Evolutionary conservation across 1,140 invertebrate species (phyloP), one percentile per base, ranked within the genome.

Genomic region (Gonatopus flavifemur): DNA sequence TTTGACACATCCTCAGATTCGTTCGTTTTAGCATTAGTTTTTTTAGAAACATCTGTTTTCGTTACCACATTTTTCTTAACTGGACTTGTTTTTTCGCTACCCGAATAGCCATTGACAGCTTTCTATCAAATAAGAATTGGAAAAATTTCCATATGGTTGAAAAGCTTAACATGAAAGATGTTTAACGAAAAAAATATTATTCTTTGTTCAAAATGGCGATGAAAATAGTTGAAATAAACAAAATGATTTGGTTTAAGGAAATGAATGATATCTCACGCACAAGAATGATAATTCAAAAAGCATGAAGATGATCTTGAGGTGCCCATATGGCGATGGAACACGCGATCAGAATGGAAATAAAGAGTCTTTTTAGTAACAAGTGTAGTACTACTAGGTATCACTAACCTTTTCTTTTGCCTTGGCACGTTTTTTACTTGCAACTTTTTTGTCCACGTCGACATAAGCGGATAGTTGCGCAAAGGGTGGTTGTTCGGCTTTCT

Each of bases 371-470:
- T n/a, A n/a, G n/a, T n/a, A n/a, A n/a, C n/a, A n/a, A n/a, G n/a
- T n/a, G n/a, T n/a, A n/a, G n/a, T n/a, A n/a, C n/a, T n/a, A n/a
- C n/a, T n/a, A n/a, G n/a, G n/a, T n/a, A n/a, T 21, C 19, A 38
- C 78, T 79, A 71, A 88, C 86, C 84, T 88, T 88, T 63, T 88
- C 86, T 70, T 86, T 86, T 32, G 75, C 76, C 81, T 87, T 87
- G 41, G 49, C 63, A 49, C 82, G 82, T 69, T 87, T 88, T 69
- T 86, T 87, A 53, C 72, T 82, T 45, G 79, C 76, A 48, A 81
- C 79, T 74, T 86, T 87, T 61, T 82, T 81, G 55, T 87, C 84
- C 56, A 84, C 83, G 50, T 73, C 73, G 35, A 79, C 65, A 39
- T 79, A 67, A 44, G 80, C 67, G 4, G 84, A 80, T 25, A 88